Evolutionary conservation across 2,888 invertebrate species (phyloP).

Genomic region (Lamellibrachia satsuma): DNA sequence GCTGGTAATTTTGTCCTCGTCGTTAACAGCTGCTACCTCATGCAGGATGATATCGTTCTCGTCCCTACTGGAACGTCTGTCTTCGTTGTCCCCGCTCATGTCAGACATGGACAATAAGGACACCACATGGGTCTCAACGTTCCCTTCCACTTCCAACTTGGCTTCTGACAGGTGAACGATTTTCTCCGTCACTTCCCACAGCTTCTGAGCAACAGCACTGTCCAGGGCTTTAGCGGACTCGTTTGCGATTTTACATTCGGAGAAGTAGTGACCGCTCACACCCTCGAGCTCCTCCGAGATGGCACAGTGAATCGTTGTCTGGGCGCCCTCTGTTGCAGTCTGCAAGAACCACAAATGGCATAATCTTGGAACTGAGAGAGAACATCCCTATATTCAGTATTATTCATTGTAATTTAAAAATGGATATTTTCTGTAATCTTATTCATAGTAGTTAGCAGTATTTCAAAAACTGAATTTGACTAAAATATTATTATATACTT

Average conservation of each 20-base stretch:
- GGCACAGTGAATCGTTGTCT: conserved; percentile 35
- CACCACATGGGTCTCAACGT: neutral
- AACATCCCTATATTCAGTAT: too few relatives aligned
- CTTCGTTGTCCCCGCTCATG: too few relatives aligned
- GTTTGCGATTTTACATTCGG: conserved; percentile 29
- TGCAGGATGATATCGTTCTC: too few relatives aligned
- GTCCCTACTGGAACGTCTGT: too few relatives aligned
- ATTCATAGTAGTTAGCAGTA: too few relatives aligned
- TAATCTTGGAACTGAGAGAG: neutral
- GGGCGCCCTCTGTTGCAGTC: conserved; percentile 37
- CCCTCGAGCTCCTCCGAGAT: conserved; percentile 32
- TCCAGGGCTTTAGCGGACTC: neutral
- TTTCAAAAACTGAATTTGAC: too few relatives aligned
- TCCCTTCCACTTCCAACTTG: neutral
- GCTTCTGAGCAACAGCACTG: neutral
- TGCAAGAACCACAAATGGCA: conserved; percentile 19
- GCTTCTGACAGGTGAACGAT: neutral
- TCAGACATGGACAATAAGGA: too few relatives aligned
- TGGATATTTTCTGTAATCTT: too few relatives aligned
- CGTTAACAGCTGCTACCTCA: neutral
- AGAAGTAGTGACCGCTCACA: conserved; percentile 35
- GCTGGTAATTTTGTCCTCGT: neutral
- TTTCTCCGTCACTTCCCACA: conserved; percentile 20
- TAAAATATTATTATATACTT: too few relatives aligned
- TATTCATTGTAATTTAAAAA: too few relatives aligned